Evolutionary conservation across 2,888 invertebrate genomes (phyloP), one percentile per base, ranked within the genome.

Genomic region (Steinernema hermaphroditum): DNA sequence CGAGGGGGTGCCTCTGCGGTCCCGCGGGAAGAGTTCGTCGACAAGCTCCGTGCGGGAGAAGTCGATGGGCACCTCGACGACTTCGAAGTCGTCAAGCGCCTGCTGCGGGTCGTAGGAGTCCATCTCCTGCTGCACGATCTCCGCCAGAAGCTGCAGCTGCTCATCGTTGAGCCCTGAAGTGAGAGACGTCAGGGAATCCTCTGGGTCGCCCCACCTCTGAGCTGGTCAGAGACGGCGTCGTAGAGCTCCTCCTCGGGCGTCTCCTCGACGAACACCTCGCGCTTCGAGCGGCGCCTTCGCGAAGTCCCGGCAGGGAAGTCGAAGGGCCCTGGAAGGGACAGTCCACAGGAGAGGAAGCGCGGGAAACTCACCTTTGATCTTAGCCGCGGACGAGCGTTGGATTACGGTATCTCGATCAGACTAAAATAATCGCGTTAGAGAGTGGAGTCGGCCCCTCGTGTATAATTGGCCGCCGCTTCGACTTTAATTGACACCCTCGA

Each of bases 61-160:
- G 29, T 14, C 19, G 19, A 57, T 77, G 16, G 78, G 79, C 0
- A 79, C 32, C 43, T 79, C 78, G 27, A 79, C 74, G 50, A 78
- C 71, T 69, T 79, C 77, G 62, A 78, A 79, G 12, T 74, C 77
- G n/a, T 76, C 76, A 12, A 71, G 14, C 27, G 19, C 54, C 49
- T 70, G 62, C 14, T 74, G 75, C 46, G 76, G 76, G 49, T 75
- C 70, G 72, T 74, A 78, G 50, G 71, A 71, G 50, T 79, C 74
- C 54, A 79, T 76, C 69, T 79, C 77, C 29, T 69, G 71, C 43
- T 79, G 79, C 0, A 79, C 79, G 19, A 78, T 78, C 71, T 79
- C 78, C 0, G 79, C 78, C 46, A 79, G 44, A 37, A 77, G 73
- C 0, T 73, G 75, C 43, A 79, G 70, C 70, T 79, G 78, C 12